Percentiles rank a stretch among this genome's conserved stretches.
Conservation (phyloP, 2,113 vertebrate species). For the Hippolais icterina region DNA sequence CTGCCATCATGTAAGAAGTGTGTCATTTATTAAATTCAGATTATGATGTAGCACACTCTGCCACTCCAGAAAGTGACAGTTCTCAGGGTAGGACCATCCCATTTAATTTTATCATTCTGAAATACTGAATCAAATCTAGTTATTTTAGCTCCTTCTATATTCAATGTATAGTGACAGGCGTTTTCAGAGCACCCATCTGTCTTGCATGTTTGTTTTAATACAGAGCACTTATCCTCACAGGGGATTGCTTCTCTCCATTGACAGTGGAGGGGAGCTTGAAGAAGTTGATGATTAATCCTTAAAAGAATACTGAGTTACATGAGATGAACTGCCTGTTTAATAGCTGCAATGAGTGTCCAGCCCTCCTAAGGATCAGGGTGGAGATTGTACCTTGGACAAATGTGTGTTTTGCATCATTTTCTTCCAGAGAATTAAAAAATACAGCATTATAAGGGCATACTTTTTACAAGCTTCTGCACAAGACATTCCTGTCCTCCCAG, state of each 20-base stretch:
- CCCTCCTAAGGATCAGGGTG: background rate
- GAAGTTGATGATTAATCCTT: background rate
- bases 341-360: background rate
- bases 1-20: background rate
- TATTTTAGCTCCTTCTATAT: background rate
- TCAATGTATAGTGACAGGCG: background rate
- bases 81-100: background rate
- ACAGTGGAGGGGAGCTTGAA: background rate
- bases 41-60: background rate
- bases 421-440: background rate
- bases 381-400: background rate
- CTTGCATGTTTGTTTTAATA: constrained; percentile 6
- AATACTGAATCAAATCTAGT: background rate
- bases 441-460: accelerated
- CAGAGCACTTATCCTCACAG: background rate
- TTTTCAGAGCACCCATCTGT: constrained; percentile 3
- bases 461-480: background rate
- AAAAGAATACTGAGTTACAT: background rate
- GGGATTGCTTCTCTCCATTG: background rate
- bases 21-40: background rate
- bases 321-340: background rate
- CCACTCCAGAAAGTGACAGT: background rate
- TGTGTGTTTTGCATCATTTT: background rate
- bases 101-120: background rate
- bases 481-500: background rate